Evolutionary conservation across 1,140 invertebrate species (phyloP).

Genomic region (Pachyrhynchus sulphureomaculatus): DNA sequence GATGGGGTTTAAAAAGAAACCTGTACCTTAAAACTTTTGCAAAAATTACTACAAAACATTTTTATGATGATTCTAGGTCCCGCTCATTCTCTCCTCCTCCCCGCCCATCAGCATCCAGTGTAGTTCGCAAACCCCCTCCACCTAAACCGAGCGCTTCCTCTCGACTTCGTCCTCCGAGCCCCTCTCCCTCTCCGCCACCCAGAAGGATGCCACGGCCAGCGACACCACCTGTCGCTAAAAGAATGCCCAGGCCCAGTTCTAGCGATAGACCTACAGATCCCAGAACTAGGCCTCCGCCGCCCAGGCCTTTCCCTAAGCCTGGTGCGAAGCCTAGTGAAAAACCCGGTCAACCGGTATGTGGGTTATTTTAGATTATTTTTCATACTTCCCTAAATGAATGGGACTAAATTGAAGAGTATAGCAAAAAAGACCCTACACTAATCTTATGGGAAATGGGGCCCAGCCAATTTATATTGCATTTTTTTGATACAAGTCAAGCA

Average conservation of each 20-base stretch:
- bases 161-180: constrained; percentile 42
- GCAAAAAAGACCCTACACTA: too few species aligned
- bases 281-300: constrained; percentile 46
- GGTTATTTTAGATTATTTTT: too few species aligned
- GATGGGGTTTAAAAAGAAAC: constrained; percentile 76
- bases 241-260: constrained; percentile 45
- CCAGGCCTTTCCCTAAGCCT: constrained; percentile 43
- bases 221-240: constrained; percentile 54
- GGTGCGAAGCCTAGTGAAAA: constrained; percentile 36
- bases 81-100: constrained; percentile 54
- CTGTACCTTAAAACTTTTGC: constrained; percentile 77
- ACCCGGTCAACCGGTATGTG: background rate
- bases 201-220: constrained; percentile 52
- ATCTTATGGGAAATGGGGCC: too few species aligned
- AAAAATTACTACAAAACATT: constrained; percentile 52
- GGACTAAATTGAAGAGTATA: too few species aligned
- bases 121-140: constrained; percentile 34
- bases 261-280: constrained; percentile 49
- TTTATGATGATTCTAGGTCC: constrained; percentile 51
- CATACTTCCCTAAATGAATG: too few species aligned
- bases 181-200: constrained; percentile 42
- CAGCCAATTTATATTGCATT: too few species aligned
- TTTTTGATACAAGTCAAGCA: too few species aligned
- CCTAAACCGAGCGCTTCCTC: constrained; percentile 28
- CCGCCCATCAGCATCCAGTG: constrained; percentile 26